Base-by-base conservation (phyloP, 2,888 invertebrate species). In the Campoletis raptor region DNA sequence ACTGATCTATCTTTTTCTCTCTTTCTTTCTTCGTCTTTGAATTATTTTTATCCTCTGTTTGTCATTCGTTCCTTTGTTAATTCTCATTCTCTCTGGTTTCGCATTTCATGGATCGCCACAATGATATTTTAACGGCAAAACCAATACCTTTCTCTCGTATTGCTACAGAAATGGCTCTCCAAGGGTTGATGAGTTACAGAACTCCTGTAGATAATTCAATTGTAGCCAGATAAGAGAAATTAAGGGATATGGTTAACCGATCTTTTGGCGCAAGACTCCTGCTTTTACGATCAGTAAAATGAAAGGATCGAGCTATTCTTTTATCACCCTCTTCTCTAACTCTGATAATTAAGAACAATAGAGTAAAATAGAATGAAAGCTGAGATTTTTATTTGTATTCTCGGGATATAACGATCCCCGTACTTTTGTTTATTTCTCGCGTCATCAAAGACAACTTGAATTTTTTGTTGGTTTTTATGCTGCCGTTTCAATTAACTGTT, bases 141-240 rank as follows among this genome's bases (percentile, higher is more conserved):
- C 24, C 40, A 48, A 76, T 61, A 61, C 24, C 37, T 61, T 70
- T 18, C 21, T 73, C 61, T 78, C 36, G 24, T 30, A 48, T 48
- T 84, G 54, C 30, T 69, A 37, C 37, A 45, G 57, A 42, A 61
- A 72, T 36, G 45, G n/a, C 7, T 70, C 61, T 45, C 52, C 36
- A 36, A 36, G 12, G 36, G 36, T 61, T 72, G 45, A 48, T 37
- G 80, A 72, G 21, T 70, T 45, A 18, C 15, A 61, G 61, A 45
- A 80, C 76, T 64, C 36, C 36, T 18, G 74, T 45, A 66, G 85
- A 85, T 85, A 87, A 87, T 87, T 85, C 70, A 81, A 79, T 82
- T 76, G 79, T 64, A 70, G 40, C 54, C 45, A 69, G 74, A 82
- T 57, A 45, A 66, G 70, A 70, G 52, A 70, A 74, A 78, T 81